Conservation (phyloP, 2,888 invertebrate species). For the Trichogramma evanescens region DNA sequence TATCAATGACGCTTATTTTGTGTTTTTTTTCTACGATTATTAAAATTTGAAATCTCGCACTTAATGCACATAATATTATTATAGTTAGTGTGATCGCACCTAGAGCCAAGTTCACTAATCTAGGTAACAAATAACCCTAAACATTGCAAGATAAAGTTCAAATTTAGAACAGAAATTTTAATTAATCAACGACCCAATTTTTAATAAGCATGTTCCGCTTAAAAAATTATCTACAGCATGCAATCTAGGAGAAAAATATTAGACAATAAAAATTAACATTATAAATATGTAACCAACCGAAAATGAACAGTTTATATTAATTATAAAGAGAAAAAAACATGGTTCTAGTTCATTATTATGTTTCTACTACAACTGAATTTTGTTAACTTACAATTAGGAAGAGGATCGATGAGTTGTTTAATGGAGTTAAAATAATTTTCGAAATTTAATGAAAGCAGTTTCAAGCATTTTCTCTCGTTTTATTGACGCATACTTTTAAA, state of each 20-base stretch:
- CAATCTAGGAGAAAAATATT: too few species aligned
- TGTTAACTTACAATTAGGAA: neutral
- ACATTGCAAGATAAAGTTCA: neutral
- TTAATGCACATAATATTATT: neutral
- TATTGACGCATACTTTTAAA: conserved; percentile 38
- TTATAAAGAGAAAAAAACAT: conserved; percentile 19
- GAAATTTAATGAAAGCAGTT: conserved; percentile 29
- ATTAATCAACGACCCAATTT: too few species aligned
- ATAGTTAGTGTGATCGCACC: neutral
- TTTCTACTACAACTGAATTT: too few species aligned
- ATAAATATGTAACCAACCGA: too few species aligned
- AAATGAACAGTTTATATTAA: conserved; percentile 8
- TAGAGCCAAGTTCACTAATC: too few species aligned
- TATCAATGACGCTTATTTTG: neutral
- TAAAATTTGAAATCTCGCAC: neutral
- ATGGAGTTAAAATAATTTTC: neutral
- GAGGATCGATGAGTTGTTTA: neutral
- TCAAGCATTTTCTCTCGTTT: conserved; percentile 33
- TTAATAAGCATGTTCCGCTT: too few species aligned
- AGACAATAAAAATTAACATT: too few species aligned
- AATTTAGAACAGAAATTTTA: neutral
- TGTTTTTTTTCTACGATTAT: neutral
- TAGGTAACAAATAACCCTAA: neutral
- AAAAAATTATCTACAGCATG: too few species aligned
- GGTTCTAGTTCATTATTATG: neutral